These are phyloP conservation scores for Sciurus vulgaris DNA, from an alignment of 2,797 vertebrate species.

Conservation along the genomic window DNA sequence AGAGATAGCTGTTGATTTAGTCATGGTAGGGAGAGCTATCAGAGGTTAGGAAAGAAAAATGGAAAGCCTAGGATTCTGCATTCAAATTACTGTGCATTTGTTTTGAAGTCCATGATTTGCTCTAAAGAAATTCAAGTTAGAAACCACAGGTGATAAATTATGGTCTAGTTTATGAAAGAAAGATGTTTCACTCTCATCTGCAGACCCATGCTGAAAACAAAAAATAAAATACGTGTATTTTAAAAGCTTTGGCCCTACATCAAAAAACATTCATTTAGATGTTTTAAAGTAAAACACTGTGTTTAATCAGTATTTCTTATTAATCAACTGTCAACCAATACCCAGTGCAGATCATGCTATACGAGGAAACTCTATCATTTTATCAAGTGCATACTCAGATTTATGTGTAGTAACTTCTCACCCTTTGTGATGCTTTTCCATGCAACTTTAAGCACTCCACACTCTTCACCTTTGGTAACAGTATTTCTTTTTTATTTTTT, in stretches of 20 bases:
- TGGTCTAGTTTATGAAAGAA: not conserved
- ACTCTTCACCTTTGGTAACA: not conserved
- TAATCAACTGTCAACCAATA: not conserved
- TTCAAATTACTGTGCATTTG: not conserved
- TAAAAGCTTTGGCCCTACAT: not conserved
- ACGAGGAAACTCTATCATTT: not conserved
- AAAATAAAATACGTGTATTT: not conserved
- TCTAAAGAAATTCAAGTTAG: slow-evolving; percentile 50
- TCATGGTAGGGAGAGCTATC: not conserved
- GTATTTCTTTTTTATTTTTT: not conserved
- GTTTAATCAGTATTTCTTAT: slow-evolving; percentile 21
- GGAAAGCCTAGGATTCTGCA: not conserved
- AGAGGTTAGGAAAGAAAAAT: not conserved
- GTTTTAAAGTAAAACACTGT: slow-evolving; percentile 7
- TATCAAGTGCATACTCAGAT: not conserved
- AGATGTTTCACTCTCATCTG: not conserved
- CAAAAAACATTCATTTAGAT: not conserved
- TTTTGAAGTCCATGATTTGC: slow-evolving; percentile 13
- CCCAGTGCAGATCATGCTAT: not conserved
- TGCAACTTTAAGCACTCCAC: not conserved
- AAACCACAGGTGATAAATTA: not conserved
- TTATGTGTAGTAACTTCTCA: not conserved
- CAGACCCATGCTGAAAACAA: not conserved
- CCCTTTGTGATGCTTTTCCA: not conserved
- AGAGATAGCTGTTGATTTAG: not conserved